phyloP scores from a whole-genome alignment of 2,797 vertebrate genomes.

The Acrocephalus scirpaceus region DNA sequence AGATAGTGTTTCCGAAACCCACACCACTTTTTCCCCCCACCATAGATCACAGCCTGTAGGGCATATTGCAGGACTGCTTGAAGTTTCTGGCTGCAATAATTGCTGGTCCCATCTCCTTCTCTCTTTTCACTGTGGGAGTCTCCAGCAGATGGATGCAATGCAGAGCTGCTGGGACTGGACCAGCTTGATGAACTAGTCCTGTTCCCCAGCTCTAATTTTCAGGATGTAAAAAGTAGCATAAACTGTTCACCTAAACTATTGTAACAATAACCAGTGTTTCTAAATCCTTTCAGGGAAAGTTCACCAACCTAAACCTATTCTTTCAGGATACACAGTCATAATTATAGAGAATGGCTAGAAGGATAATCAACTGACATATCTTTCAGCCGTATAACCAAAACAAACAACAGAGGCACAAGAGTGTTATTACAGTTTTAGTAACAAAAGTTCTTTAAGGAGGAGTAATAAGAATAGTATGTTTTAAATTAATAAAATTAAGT shows the following conservation, averaged over 20 bases:
- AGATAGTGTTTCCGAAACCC: slow-evolving; percentile 10
- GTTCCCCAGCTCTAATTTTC: not conserved
- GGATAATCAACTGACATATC: not conserved
- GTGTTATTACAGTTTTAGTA: not conserved
- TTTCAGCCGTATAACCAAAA: not conserved
- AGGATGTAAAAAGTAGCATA: not conserved
- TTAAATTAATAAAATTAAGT: not conserved
- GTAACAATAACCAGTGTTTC: not conserved
- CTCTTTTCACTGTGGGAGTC: not conserved
- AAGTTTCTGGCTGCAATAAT: not conserved
- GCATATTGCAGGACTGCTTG: not conserved
- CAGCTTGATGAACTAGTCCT: slow-evolving; percentile 11
- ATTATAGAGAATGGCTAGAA: not conserved
- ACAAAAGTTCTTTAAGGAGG: not conserved
- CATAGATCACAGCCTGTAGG: not conserved
- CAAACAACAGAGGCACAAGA: not conserved
- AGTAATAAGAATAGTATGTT: not conserved
- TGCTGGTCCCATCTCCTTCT: not conserved
- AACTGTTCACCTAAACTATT: not conserved
- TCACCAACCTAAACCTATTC: not conserved
- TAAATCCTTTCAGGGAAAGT: not conserved
- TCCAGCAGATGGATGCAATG: not conserved
- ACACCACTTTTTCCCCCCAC: not conserved
- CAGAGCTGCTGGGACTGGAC: slow-evolving; percentile 12
- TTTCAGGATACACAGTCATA: not conserved